Base-by-base conservation (phyloP, 2,113 vertebrate species). In the Calonectris borealis region DNA sequence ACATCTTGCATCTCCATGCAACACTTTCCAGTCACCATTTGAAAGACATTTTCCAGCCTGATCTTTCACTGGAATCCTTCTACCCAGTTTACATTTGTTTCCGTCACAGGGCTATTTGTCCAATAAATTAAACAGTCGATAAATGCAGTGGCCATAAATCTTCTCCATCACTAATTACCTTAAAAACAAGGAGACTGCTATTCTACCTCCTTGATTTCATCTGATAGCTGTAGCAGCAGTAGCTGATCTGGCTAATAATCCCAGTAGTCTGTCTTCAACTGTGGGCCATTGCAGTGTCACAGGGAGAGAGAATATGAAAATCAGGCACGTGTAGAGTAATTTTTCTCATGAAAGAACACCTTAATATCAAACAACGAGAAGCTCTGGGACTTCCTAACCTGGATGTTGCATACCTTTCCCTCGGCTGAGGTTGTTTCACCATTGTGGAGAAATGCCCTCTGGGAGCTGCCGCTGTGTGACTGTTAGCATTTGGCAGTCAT, bases 401-500 rank as follows among this genome's bases (percentile, higher is more conserved):
- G 84, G 13, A 49, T 90, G 25, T 29, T 34, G 25, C 40, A 22
- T 52, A 42, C 81, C 70, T 66, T 79, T 84, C 49, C n/a, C 29
- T 90, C 25, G 10, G 38, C 29, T 90, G 84, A 96, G 51, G 42
- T 29, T 77, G 70, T 14, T 85, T 48, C 82, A 42, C 70, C 49
- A 7, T 31, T 40, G 88, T 86, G 86, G 77, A 38, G 40, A 25
- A 86, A 54, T 24, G 29, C 18, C 93, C 85, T 72, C 18, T 34
- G 81, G 87, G 92, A 89, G 17, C 57, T 54, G 62, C 49, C 0
- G 2, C 52, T 82, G 42, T 76, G 52, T 26, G 64, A 34, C 77
- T 94, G 90, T 82, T 86, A 83, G 48, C 51, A 24, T 86, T 92
- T 94, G 94, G 88, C 97, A 92, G 49, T 29, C 83, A 7, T 62